These are phyloP conservation scores for Dendroctonus valens DNA, from an alignment of 1,140 invertebrate genomes.

Conservation along the genomic window DNA sequence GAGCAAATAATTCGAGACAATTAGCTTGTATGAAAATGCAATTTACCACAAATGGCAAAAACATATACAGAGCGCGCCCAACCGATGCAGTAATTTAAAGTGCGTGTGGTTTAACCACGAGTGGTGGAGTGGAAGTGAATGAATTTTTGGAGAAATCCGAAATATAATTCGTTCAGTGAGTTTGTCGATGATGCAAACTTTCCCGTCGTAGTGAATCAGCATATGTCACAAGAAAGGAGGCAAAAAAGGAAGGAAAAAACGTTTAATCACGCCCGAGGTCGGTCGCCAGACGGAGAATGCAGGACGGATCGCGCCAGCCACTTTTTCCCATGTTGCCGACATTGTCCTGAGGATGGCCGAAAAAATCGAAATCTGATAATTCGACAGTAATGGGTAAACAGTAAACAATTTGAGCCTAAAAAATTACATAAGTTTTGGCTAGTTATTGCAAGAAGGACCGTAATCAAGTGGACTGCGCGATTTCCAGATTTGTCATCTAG, in stretches of 20 bases:
- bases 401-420: no score
- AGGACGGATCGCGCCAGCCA: not conserved
- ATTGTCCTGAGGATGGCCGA: not conserved
- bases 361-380: not conserved
- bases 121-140: not conserved
- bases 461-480: no score
- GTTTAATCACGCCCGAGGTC: constrained; percentile 18
- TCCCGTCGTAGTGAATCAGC: constrained; percentile 7
- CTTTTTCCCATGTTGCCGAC: constrained; percentile 11
- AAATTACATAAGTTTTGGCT: no score
- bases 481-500: no score
- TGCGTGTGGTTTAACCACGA: not conserved
- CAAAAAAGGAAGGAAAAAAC: constrained; percentile 16
- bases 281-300: constrained; percentile 25
- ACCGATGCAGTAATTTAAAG: not conserved
- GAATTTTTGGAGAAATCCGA: no score
- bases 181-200: constrained; percentile 8
- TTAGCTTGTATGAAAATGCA: no score
- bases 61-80: no score
- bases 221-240: constrained; percentile 8
- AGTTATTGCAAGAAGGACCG: no score
- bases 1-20: no score
- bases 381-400: no score
- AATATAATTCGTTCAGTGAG: no score
- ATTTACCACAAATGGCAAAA: no score